A percentile compares a stretch with the other conserved stretches of the same genome.
Conservation (phyloP, 2,113 vertebrate genomes). For the Harpagus bidentatus region DNA sequence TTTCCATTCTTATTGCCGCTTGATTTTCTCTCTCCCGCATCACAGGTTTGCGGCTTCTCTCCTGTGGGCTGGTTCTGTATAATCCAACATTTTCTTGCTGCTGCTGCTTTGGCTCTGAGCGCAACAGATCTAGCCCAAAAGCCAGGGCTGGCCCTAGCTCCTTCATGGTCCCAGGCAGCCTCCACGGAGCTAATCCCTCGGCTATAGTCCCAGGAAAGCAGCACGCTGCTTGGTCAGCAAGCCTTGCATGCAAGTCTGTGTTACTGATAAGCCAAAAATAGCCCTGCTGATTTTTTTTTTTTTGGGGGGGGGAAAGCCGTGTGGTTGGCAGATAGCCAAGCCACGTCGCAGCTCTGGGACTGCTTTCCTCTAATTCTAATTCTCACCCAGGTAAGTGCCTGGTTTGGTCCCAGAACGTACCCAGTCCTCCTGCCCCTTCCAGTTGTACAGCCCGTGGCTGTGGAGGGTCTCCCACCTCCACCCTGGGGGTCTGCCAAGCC, state of each 20-base stretch:
- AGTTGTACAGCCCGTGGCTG: fast-evolving
- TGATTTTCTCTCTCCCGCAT: background rate
- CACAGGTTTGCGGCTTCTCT: background rate
- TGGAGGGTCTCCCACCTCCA: background rate
- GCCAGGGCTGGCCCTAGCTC: background rate
- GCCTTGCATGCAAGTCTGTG: background rate
- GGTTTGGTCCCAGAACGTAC: background rate
- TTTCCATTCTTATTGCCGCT: background rate
- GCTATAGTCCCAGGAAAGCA: background rate
- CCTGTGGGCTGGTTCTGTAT: background rate
- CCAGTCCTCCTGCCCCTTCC: background rate
- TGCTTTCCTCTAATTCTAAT: background rate
- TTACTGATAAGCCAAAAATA: background rate
- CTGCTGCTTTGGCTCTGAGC: background rate
- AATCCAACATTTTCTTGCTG: background rate
- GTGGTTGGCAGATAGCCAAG: background rate
- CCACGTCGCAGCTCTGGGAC: background rate
- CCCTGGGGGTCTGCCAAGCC: fast-evolving
- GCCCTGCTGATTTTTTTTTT: background rate
- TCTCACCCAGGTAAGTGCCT: background rate
- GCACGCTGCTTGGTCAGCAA: background rate
- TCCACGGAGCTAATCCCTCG: background rate
- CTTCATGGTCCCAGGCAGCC: background rate
- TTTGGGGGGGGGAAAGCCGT: background rate
- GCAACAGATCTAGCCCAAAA: background rate